Base-by-base conservation (phyloP, 2,888 invertebrate genomes). In the Campoplex capitator region DNA sequence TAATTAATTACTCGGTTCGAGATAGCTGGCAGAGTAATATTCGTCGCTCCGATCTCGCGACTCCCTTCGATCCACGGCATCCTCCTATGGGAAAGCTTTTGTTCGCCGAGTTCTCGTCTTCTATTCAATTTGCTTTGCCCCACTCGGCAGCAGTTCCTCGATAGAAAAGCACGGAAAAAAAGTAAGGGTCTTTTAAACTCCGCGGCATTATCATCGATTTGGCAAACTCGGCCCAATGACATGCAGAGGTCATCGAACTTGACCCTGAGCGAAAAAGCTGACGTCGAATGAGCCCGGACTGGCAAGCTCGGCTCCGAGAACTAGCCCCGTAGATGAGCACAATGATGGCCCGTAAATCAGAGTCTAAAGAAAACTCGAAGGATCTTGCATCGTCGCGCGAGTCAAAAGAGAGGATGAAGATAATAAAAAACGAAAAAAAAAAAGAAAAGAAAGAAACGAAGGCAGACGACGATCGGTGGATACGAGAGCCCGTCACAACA, bases 1-100 rank as follows among this genome's bases (percentile, higher is more conserved):
- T 92, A 92, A 93, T 93, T 93, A 93, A 93, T 93, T 92, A 93
- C 92, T 92, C 90, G 87, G 90, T 87, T 89, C 91, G 91, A 92
- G 92, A 91, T 83, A 80, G 67, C 90, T 91, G 90, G 91, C 92
- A 92, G 92, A 91, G 91, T 91, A 93, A 93, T 92, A 23, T 92
- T 92, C 87, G 92, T 91, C 90, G 90, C 88, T 89, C 89, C 89
- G 89, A 73, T 77, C 23, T 23, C 71, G 18, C 28, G 38, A 3
- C 51, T 67, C 68, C 56, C 80, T 70, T 74, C 73, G 88, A 78
- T 62, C 62, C 16, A 62, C 32, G 32, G 74, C 51, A 80, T 75
- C 81, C 74, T 73, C 82, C 23, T 13, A 2, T 45, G 13, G 23
- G 58, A 58, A 23, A 23, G 56, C 9, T 56, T 56, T 23, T 56